A percentile compares a stretch with the other conserved stretches of the same genome.
Conservation (phyloP, 2,113 vertebrate genomes). For the Erythrocercus mccallii region DNA sequence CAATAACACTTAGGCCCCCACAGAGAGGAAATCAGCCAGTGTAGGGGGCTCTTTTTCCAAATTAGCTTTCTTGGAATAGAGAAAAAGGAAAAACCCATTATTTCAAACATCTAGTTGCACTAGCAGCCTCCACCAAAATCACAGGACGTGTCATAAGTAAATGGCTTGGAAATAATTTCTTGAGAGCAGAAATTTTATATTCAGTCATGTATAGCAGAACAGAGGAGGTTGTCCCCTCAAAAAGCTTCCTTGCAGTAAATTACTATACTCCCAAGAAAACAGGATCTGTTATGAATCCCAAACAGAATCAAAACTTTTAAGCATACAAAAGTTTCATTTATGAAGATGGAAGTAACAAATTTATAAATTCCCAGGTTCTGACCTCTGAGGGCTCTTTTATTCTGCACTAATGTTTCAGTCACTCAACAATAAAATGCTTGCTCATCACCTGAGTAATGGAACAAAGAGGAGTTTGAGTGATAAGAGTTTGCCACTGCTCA, state of each 20-base stretch:
- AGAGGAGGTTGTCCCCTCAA: neutral
- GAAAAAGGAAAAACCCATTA: conserved; percentile 15
- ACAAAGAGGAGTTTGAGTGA: neutral
- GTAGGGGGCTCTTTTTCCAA: neutral
- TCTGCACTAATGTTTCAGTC: neutral
- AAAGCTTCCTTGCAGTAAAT: neutral
- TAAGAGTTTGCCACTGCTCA: neutral
- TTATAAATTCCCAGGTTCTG: neutral
- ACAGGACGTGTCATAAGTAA: neutral
- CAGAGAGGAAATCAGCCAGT: neutral
- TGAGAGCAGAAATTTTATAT: neutral
- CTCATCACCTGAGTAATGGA: neutral
- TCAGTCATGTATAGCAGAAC: neutral
- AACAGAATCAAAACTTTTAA: neutral
- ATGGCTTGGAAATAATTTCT: conserved; percentile 15
- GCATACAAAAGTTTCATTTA: neutral
- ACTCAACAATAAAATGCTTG: neutral
- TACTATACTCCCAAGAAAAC: neutral
- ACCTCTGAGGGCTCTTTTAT: neutral
- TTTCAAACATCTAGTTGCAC: conserved; percentile 19
- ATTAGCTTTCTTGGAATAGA: conserved; percentile 18
- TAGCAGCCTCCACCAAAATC: neutral
- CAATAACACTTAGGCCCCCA: neutral
- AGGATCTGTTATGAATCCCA: neutral
- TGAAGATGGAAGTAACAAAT: neutral